Percentiles rank a stretch among this genome's conserved stretches.
Conservation (phyloP, 37 sponge, comb jelly and placozoan genomes). For the Halisarca cf. caerulea region DNA sequence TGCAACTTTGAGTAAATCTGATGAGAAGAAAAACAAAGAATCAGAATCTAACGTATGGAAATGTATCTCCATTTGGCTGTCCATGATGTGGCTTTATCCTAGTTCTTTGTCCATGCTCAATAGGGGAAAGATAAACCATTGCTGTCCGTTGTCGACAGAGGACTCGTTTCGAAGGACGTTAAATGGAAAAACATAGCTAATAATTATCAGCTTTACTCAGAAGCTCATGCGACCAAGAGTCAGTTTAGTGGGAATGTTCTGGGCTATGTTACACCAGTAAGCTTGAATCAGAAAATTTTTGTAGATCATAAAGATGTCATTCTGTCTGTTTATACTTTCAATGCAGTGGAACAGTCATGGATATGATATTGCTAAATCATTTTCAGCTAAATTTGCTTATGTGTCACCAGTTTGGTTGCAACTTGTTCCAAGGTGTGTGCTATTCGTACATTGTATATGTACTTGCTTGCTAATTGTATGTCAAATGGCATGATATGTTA, state of each 20-base stretch:
- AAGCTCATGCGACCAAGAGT: conserved; percentile 13
- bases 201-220: conserved; percentile 68
- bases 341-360: conserved; percentile 96
- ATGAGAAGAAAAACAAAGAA: not conserved
- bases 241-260: conserved; percentile 50
- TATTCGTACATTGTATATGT: too few relatives aligned
- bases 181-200: conserved; percentile 74
- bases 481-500: too few relatives aligned
- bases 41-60: not conserved
- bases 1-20: conserved; percentile 17
- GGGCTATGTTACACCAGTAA: conserved; percentile 89
- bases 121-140: not conserved
- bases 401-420: conserved; percentile 98
- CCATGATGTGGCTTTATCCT: not conserved
- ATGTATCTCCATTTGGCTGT: not conserved
- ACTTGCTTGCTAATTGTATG: too few relatives aligned
- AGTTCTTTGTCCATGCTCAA: not conserved
- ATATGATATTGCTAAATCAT: conserved; percentile 90
- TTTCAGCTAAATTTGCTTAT: conserved; percentile 89
- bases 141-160: conserved; percentile 68
- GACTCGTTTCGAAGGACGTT: conserved; percentile 55
- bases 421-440: conserved; percentile 50
- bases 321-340: too few relatives aligned
- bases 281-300: conserved; percentile 28
- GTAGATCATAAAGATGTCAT: too few relatives aligned